Evolutionary conservation across 2,888 invertebrate species (phyloP), one percentile per base, ranked within the genome.

Genomic region (Drosophila mimica): DNA sequence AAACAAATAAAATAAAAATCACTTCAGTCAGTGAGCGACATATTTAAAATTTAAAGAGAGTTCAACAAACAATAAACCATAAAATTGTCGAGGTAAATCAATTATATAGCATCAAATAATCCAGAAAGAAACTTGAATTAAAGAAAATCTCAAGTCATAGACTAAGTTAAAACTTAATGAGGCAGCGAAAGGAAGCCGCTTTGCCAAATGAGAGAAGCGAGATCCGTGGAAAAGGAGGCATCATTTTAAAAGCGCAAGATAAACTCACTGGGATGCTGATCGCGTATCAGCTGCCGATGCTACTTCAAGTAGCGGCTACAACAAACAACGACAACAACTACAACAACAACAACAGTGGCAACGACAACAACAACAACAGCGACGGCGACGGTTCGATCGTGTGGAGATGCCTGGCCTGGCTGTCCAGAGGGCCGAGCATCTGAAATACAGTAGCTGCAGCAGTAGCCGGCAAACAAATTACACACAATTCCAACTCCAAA

Each of bases 401-500:
- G 89, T 82, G 72, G 70, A 66, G 89, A 81, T 89, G 87, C 78
- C 68, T 74, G 60, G 40, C 53, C 52, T 63, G 77, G 54, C 49
- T 51, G 75, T 58, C 62, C 51, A 56, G 68, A 60, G 15, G 63
- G 38, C 52, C 52, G 54, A 48, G 46, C 67, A 72, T 49, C 75
- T 61, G 54, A 82, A 91, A 91, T 88, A 89, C 89, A 90, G 91
- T 88, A 91, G 88, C 91, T 66, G 64, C 51, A 60, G 75, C 88
- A 80, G 88, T 90, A 86, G 89, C 91, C 87, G 83, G 74, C 88
- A 88, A 86, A 89, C 82, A 91, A 90, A 89, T 87, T 90, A 87
- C 86, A 87, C 89, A 90, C 86, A 90, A 86, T 86, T 90, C 83
- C 86, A 86, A 86, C 85, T 87, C 89, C 90, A 90, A 87, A 84